Evolutionary conservation across 1,140 invertebrate genomes (phyloP).

Genomic region (Cryptotermes secundus): DNA sequence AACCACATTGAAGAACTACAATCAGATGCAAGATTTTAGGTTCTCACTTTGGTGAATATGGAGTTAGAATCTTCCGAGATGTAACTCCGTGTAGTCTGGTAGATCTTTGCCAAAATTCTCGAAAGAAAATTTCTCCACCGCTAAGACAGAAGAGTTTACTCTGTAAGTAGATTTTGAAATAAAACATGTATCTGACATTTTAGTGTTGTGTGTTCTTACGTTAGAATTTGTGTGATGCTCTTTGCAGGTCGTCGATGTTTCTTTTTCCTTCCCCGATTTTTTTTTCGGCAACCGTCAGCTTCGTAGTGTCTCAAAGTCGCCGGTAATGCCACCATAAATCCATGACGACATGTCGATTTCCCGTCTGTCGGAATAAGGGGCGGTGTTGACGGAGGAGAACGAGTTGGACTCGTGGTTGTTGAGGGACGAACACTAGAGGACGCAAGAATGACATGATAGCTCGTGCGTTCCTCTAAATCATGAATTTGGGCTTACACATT

Average conservation of each 20-base stretch:
- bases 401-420: not conserved
- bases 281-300: not conserved
- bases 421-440: not conserved
- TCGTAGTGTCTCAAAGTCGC: constrained; percentile 14
- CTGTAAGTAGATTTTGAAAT: no score
- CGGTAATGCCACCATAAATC: constrained; percentile 25
- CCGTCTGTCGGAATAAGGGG: not conserved
- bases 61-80: no score
- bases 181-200: no score
- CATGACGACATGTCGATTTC: constrained; percentile 28
- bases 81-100: no score
- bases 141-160: no score
- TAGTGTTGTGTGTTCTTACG: not conserved
- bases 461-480: not conserved
- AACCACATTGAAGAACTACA: no score
- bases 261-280: not conserved
- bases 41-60: no score
- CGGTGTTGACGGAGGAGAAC: not conserved
- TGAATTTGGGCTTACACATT: not conserved
- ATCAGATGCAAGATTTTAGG: no score
- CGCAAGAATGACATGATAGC: not conserved
- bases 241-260: not conserved
- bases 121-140: no score
- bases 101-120: no score
- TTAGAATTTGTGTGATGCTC: not conserved